These are phyloP conservation scores for Paraplagusia blochii DNA, from an alignment of 2,113 vertebrate species.

Conservation along the genomic window DNA sequence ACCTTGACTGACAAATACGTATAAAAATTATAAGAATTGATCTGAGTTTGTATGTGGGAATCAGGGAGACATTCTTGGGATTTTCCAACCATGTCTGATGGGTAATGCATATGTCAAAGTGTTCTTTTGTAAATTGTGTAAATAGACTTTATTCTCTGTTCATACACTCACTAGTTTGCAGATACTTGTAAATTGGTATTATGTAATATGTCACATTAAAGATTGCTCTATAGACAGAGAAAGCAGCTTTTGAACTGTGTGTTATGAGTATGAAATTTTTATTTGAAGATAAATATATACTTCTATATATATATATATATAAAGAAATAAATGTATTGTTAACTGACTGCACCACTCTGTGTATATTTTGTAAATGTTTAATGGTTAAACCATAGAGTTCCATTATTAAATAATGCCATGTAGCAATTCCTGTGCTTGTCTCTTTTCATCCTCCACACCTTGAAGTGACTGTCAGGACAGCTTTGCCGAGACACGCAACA, in stretches of 20 bases:
- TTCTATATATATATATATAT: neutral
- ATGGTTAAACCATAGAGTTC: slow-evolving; percentile 58
- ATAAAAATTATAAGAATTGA: slow-evolving; percentile 59
- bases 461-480: neutral
- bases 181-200: slow-evolving; percentile 56
- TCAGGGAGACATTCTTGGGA: slow-evolving; percentile 68
- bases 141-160: slow-evolving; percentile 49
- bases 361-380: slow-evolving; percentile 75
- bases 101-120: slow-evolving; percentile 30
- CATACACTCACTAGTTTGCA: slow-evolving; percentile 50
- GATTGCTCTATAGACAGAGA: slow-evolving; percentile 44
- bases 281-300: slow-evolving; percentile 38
- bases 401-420: slow-evolving; percentile 68
- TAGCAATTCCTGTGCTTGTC: slow-evolving; percentile 33
- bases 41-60: slow-evolving; percentile 58
- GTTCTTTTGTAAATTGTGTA: slow-evolving; percentile 64
- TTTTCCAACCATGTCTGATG: slow-evolving; percentile 62
- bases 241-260: slow-evolving; percentile 42
- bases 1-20: slow-evolving; percentile 56
- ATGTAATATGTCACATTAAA: slow-evolving; percentile 50
- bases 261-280: slow-evolving; percentile 57
- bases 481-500: slow-evolving; percentile 21
- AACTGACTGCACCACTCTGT: slow-evolving; percentile 56
- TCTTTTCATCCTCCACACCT: slow-evolving; percentile 22
- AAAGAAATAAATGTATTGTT: slow-evolving; percentile 49